These are phyloP conservation scores for Amphiura filiformis DNA, from an alignment of 35 echinoderm and acorn worm species.

Conservation along the genomic window DNA sequence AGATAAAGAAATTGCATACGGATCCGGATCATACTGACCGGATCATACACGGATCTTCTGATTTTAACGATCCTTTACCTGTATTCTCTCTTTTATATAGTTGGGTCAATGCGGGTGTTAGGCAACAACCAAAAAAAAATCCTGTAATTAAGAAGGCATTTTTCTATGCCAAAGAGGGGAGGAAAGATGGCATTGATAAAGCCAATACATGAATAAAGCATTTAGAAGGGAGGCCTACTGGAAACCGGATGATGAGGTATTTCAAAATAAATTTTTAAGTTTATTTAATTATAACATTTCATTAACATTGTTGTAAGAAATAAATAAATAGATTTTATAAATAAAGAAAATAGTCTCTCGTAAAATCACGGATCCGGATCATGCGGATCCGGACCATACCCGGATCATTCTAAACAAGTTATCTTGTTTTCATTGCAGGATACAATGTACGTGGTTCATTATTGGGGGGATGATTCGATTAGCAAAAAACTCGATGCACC, in stretches of 20 bases:
- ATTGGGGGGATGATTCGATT: neutral
- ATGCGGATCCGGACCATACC: no score
- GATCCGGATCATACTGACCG: no score
- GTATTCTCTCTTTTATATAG: no score
- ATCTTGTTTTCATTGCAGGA: neutral
- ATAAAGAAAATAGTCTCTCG: neutral
- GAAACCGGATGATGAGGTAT: no score
- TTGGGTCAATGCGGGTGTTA: neutral
- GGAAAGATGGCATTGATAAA: neutral
- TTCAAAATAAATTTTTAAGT: neutral
- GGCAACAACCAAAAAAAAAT: neutral
- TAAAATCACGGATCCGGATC: neutral
- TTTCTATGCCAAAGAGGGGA: neutral
- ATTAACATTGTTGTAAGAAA: neutral
- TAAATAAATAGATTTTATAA: neutral
- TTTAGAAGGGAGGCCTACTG: neutral
- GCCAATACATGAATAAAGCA: neutral
- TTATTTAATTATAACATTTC: neutral
- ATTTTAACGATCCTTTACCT: no score
- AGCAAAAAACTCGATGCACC: neutral
- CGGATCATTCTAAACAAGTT: neutral
- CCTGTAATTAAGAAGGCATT: neutral
- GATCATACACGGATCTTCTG: no score
- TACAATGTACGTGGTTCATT: neutral
- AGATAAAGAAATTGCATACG: no score